phyloP scores from a whole-genome alignment of 2,888 invertebrate genomes.

The Erebia aethiops region DNA sequence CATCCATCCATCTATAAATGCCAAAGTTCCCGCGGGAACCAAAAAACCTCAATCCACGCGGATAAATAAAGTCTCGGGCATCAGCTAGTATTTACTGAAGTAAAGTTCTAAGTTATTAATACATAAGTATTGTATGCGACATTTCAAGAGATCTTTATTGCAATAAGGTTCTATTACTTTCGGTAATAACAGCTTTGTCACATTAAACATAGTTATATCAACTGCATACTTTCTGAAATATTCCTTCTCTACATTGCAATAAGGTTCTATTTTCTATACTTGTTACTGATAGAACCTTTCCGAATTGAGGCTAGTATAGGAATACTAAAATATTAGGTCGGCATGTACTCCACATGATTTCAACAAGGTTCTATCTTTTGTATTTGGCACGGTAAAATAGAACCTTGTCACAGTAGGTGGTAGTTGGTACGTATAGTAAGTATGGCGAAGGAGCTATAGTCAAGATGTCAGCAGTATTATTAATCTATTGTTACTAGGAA shows the following conservation, averaged over 20 bases:
- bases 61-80: too few relatives aligned
- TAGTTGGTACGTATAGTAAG: background rate
- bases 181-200: background rate
- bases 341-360: background rate
- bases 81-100: too few relatives aligned
- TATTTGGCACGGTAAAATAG: background rate
- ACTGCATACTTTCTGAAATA: background rate
- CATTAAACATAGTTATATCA: background rate
- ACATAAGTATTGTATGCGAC: too few relatives aligned
- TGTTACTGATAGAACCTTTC: background rate
- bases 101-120: too few relatives aligned
- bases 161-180: background rate
- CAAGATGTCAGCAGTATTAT: slow-evolving; percentile 45
- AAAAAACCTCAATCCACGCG: too few relatives aligned
- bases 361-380: background rate
- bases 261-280: background rate
- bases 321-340: slow-evolving; percentile 1
- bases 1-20: too few relatives aligned
- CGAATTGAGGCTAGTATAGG: background rate
- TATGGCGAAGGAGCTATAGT: slow-evolving; percentile 27
- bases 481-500: slow-evolving; percentile 54
- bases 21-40: too few relatives aligned
- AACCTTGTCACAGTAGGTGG: slow-evolving; percentile 12
- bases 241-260: background rate
- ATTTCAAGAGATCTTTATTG: too few relatives aligned